Base-by-base conservation (phyloP, 1,140 invertebrate species). In the Brachionus asplanchnoidis region DNA sequence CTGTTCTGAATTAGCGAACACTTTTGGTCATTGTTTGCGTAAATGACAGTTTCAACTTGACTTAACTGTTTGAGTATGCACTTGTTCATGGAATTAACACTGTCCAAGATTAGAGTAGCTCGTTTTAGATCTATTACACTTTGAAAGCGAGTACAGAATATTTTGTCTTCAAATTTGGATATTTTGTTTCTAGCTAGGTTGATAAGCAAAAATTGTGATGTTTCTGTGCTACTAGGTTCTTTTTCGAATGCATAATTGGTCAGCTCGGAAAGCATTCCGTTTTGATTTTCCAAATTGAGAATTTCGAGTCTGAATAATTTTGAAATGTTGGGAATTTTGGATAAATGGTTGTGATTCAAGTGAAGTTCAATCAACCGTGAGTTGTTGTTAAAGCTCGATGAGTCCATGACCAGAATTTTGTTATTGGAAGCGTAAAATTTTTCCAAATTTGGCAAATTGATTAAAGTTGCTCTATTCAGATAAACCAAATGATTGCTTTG, bases 261-360 rank as follows among this genome's bases (percentile, higher is more conserved):
- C 68, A 73, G 17, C 17, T 73, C 68, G 20, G 73, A 50, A 23
- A 77, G 44, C 9, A 14, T 20, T 26, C 73, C 73, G 26, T 77
- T 77, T 77, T 77, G 73, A 50, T 77, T 77, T 50, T 36, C 32
- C 12, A 46, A 50, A 77, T 77, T 36, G 14, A 77, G 42, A 20
- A 50, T 5, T 50, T 77, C 11, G 17, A 77, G 23, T 14, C 23
- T 20, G 20, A 26, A 23, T 2, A 77, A 40, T 26, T 77, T 77
- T 23, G 73, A 77, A 26, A 77, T 77, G 20, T 77, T 50, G 12
- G 73, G 73, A 77, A 77, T 77, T 77, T 40, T 73, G 32, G 28
- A 40, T 40, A 73, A 73, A 73, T 17, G 40, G 23, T 73, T 73
- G 36, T 17, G 32, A 11, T 42, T 73, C n/a, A 73, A 42, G n/a